Evolutionary conservation across 2,888 invertebrate species (phyloP).

Genomic region (Xanthia togata): DNA sequence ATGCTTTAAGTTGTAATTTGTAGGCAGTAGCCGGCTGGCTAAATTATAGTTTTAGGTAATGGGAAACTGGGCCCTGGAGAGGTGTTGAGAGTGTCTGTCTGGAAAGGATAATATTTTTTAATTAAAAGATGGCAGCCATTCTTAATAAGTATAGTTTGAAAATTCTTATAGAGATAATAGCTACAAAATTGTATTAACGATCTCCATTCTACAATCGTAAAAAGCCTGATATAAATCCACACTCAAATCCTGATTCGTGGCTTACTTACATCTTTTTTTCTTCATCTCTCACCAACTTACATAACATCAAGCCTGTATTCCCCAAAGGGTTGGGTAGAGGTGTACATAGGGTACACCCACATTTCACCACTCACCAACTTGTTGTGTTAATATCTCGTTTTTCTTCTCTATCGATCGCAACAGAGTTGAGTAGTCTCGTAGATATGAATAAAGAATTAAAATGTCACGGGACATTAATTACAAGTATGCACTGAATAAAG

Average conservation of each 20-base stretch:
- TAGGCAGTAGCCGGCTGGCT: conserved; percentile 38
- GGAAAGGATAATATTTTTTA: background rate
- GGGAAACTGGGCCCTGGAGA: conserved; percentile 13
- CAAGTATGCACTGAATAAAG: background rate
- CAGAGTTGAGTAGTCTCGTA: too few relatives aligned
- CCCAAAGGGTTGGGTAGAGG: too few relatives aligned
- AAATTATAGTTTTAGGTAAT: conserved; percentile 50
- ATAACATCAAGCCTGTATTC: too few relatives aligned
- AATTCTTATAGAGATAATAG: background rate
- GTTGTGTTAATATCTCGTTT: too few relatives aligned
- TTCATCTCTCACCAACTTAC: too few relatives aligned
- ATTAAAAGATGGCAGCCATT: background rate
- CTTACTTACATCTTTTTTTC: too few relatives aligned
- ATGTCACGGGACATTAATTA: background rate
- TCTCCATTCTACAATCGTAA: background rate
- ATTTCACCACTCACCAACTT: too few relatives aligned
- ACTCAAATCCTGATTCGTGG: background rate
- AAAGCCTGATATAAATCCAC: background rate
- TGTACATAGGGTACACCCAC: too few relatives aligned
- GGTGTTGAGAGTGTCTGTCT: conserved; percentile 8
- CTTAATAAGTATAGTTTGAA: background rate
- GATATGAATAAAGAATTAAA: background rate
- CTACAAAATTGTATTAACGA: background rate
- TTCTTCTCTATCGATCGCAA: too few relatives aligned
- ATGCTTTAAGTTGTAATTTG: conserved; percentile 57